Percentiles rank a stretch among this genome's conserved stretches.
phyloP scores from a whole-genome alignment of 2,888 invertebrate genomes.

The Habrosyne pyritoides region DNA sequence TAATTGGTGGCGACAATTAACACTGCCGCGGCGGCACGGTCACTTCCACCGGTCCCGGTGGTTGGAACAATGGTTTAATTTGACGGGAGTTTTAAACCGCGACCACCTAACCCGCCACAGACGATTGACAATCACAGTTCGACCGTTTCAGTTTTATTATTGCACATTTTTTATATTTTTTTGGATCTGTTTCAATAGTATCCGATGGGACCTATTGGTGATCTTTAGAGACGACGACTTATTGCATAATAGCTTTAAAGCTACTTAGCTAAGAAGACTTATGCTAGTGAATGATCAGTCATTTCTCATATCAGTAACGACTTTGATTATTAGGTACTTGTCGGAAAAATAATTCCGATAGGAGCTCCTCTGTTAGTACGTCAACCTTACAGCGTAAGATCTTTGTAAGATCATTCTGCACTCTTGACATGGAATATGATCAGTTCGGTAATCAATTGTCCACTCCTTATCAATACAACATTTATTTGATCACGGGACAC shows the following conservation, averaged over 20 bases:
- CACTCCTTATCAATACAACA: neutral
- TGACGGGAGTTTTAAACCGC: constrained; percentile 54
- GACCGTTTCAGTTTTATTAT: constrained; percentile 6
- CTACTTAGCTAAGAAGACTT: too few species aligned
- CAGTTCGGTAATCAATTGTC: neutral
- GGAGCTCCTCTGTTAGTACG: too few species aligned
- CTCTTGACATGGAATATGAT: neutral
- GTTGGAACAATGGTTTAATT: constrained; percentile 51
- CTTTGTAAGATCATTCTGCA: neutral
- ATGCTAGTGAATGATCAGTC: too few species aligned
- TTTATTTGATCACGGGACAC: constrained; percentile 11
- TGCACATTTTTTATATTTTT: neutral
- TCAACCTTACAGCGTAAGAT: neutral
- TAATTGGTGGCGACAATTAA: constrained; percentile 62
- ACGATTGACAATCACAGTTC: constrained; percentile 52
- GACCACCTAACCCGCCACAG: constrained; percentile 35
- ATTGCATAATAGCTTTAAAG: too few species aligned
- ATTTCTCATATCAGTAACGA: too few species aligned
- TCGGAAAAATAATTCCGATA: too few species aligned
- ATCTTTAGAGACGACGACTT: neutral
- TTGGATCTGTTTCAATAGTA: neutral
- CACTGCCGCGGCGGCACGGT: constrained; percentile 26
- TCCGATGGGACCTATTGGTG: neutral
- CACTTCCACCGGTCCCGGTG: constrained; percentile 19
- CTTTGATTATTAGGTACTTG: too few species aligned